Conservation (phyloP, 2,113 vertebrate genomes). For the Phocoena phocoena region DNA sequence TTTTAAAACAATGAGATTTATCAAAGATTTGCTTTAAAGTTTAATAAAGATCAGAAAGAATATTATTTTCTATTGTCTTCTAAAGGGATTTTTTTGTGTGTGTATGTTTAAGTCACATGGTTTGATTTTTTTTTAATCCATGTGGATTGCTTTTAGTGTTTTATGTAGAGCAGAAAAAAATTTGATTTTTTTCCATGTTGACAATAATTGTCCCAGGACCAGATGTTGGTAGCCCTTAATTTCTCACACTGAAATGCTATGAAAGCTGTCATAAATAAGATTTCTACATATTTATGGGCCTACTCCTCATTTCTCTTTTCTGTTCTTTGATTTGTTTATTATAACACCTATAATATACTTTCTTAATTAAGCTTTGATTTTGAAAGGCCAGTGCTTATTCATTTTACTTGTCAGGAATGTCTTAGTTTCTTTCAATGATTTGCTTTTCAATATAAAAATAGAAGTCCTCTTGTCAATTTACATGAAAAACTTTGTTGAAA, state of each 20-base stretch:
- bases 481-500: background rate
- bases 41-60: background rate
- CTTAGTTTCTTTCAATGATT: background rate
- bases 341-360: background rate
- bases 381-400: background rate
- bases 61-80: background rate
- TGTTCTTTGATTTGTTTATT: background rate
- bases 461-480: background rate
- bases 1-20: background rate
- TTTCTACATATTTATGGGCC: background rate
- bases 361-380: background rate
- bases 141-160: background rate
- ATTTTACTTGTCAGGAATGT: background rate
- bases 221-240: background rate
- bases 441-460: background rate
- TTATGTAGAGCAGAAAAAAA: background rate
- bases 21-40: background rate
- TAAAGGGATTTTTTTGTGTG: background rate
- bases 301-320: background rate
- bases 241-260: background rate
- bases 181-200: background rate
- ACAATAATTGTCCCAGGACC: background rate
- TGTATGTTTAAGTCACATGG: background rate
- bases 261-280: background rate
- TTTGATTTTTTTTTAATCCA: background rate